Percentiles rank a stretch among this genome's conserved stretches.
These are phyloP conservation scores for Rutpela maculata DNA, from an alignment of 2,888 invertebrate species.

Conservation along the genomic window DNA sequence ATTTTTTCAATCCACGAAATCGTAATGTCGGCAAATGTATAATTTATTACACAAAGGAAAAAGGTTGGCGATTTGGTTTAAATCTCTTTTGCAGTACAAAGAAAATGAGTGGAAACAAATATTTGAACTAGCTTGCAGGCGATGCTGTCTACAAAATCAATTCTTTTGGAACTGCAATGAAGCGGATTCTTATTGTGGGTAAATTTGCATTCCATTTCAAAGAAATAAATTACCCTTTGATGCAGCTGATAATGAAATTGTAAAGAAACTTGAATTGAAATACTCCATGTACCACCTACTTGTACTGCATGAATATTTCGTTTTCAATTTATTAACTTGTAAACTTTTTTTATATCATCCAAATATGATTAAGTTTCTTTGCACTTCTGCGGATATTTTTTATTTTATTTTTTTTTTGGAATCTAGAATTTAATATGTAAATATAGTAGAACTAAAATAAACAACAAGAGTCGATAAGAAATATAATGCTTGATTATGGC, in stretches of 20 bases:
- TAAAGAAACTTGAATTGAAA: not conserved
- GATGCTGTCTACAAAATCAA: constrained; percentile 29
- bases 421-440: too few relatives aligned
- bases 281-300: not conserved
- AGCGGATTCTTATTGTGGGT: constrained; percentile 28
- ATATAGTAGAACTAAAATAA: too few relatives aligned
- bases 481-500: too few relatives aligned
- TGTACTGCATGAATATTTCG: constrained; percentile 18
- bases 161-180: constrained; percentile 15
- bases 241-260: constrained; percentile 34
- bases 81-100: constrained; percentile 17
- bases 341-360: not conserved
- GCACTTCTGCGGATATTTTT: too few relatives aligned
- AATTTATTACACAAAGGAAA: constrained; percentile 18
- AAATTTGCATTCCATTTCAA: constrained; percentile 38
- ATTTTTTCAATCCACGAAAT: constrained; percentile 29
- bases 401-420: too few relatives aligned
- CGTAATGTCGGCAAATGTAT: constrained; percentile 26
- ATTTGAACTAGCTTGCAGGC: constrained; percentile 22
- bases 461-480: too few relatives aligned
- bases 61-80: constrained; percentile 17
- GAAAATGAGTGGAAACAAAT: constrained; percentile 20
- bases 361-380: not conserved
- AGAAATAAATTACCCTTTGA: constrained; percentile 41
- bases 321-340: not conserved